phyloP scores from a whole-genome alignment of 2,113 vertebrate genomes.

The Planiliza haematocheilus region DNA sequence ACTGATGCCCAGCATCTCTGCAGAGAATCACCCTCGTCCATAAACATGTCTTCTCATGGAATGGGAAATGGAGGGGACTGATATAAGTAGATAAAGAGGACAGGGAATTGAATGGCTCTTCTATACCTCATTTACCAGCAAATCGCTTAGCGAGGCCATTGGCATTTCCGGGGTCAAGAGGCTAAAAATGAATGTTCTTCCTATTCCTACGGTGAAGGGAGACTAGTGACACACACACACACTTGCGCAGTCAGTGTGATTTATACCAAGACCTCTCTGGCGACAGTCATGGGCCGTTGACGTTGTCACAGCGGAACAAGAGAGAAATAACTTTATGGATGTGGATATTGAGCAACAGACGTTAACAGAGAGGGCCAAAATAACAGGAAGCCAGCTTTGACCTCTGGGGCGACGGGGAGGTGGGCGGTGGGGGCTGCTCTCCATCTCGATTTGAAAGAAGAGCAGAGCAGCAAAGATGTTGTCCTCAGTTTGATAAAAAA shows the following conservation, averaged over 20 bases:
- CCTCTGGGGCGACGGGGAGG: slow-evolving; percentile 51
- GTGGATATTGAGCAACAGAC: slow-evolving; percentile 72
- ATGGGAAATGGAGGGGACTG: slow-evolving; percentile 76
- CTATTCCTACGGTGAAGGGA: slow-evolving; percentile 65
- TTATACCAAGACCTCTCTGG: slow-evolving; percentile 68
- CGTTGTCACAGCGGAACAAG: slow-evolving; percentile 71
- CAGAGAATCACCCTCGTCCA: slow-evolving; percentile 67
- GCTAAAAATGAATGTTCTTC: slow-evolving; percentile 73
- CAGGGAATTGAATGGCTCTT: slow-evolving; percentile 69
- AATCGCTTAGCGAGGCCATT: slow-evolving; percentile 80
- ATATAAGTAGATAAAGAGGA: slow-evolving; percentile 76
- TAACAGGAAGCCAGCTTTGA: slow-evolving; percentile 79
- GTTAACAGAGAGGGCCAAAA: slow-evolving; percentile 68
- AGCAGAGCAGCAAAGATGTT: slow-evolving; percentile 13
- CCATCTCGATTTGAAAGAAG: slow-evolving; percentile 50
- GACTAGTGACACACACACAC: slow-evolving; percentile 36
- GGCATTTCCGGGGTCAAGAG: slow-evolving; percentile 84
- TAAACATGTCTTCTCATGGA: slow-evolving; percentile 78
- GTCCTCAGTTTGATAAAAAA: slow-evolving; percentile 15
- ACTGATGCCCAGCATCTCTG: slow-evolving; percentile 59
- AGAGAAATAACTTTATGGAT: slow-evolving; percentile 74
- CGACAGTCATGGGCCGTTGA: slow-evolving; percentile 75
- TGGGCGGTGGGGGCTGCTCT: slow-evolving; percentile 25
- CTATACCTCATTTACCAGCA: slow-evolving; percentile 85
- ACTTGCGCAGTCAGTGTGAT: slow-evolving; percentile 58